Conservation (phyloP, 2,797 vertebrate genomes). For the Eurystomus glaucurus region DNA sequence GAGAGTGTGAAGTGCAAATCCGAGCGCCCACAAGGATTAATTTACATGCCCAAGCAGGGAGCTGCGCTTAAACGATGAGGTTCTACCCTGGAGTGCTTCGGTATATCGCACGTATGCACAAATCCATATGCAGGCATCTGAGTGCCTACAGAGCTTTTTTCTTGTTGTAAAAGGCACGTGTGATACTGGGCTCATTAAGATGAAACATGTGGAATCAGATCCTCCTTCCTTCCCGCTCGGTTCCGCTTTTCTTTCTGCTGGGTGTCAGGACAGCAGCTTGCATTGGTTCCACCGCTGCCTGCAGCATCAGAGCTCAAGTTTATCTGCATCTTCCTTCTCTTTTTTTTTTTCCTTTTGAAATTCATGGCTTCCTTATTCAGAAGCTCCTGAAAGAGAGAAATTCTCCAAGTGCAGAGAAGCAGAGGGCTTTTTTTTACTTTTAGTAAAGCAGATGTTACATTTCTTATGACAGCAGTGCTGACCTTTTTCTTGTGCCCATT, state of each 20-base stretch:
- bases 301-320: neutral
- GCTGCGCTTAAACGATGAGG: neutral
- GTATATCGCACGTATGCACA: neutral
- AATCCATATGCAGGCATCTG: neutral
- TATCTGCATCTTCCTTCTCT: neutral
- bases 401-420: neutral
- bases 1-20: conserved; percentile 43
- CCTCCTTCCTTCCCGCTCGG: neutral
- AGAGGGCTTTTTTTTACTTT: neutral
- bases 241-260: neutral
- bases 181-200: neutral
- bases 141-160: neutral
- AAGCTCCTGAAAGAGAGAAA: neutral
- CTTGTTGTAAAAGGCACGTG: neutral
- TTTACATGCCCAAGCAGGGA: neutral
- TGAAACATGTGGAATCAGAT: neutral
- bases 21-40: neutral
- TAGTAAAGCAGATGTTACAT: neutral
- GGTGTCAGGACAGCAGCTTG: neutral
- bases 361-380: neutral
- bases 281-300: neutral
- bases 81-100: neutral
- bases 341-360: neutral
- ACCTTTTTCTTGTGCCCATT: rapidly evolving
- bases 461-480: neutral